Conservation (phyloP, 2,797 vertebrate genomes). For the Strix occidentalis region DNA sequence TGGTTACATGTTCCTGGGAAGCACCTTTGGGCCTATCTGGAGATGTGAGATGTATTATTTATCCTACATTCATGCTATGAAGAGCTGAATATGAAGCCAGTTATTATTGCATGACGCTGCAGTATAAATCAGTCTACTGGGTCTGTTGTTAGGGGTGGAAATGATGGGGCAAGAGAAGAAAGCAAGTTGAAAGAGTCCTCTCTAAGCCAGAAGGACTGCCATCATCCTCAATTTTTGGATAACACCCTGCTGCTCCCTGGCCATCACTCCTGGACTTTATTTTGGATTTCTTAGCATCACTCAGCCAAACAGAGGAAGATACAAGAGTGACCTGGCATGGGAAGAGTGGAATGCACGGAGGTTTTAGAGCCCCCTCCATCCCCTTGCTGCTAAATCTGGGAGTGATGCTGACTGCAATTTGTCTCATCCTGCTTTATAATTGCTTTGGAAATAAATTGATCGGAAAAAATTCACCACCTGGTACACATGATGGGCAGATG, state of each 20-base stretch:
- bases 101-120: not conserved
- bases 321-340: not conserved
- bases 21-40: not conserved
- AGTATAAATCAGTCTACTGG: not conserved
- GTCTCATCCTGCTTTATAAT: not conserved
- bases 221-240: not conserved
- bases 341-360: fast-evolving
- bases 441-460: not conserved
- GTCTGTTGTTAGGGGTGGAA: not conserved
- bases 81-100: not conserved
- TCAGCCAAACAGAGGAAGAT: not conserved
- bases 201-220: not conserved
- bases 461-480: not conserved
- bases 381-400: not conserved
- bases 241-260: not conserved
- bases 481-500: not conserved
- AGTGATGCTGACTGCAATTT: not conserved
- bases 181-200: not conserved
- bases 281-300: not conserved
- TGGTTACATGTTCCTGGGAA: not conserved
- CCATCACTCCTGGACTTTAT: not conserved
- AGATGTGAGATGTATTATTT: not conserved
- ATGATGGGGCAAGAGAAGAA: not conserved
- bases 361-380: not conserved
- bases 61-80: not conserved